phyloP scores from a whole-genome alignment of 2,888 invertebrate genomes.

The Nemurella pictetii region DNA sequence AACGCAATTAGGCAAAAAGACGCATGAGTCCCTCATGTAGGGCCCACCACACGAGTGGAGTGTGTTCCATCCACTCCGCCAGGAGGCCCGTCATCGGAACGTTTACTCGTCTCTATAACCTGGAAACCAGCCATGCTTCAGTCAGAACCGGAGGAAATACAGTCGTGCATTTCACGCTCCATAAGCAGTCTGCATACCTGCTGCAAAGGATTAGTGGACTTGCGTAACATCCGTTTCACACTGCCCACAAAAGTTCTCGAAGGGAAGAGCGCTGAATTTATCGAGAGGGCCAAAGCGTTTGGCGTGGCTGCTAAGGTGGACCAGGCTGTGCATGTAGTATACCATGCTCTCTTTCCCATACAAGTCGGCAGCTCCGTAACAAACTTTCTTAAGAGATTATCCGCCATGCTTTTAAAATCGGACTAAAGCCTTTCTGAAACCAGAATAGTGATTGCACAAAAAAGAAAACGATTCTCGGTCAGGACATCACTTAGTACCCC shows the following conservation, averaged over 20 bases:
- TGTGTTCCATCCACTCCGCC: slow-evolving; percentile 1
- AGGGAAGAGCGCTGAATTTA: slow-evolving; percentile 43
- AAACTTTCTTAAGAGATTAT: background rate
- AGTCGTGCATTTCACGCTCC: background rate
- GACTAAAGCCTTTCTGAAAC: background rate
- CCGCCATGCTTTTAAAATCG: slow-evolving; percentile 4
- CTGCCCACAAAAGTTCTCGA: slow-evolving; percentile 44
- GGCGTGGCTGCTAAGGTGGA: slow-evolving; percentile 38
- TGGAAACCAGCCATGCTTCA: background rate
- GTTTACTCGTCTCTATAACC: background rate
- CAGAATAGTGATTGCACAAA: slow-evolving; percentile 15
- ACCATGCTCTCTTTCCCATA: slow-evolving; percentile 2
- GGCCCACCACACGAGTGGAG: background rate
- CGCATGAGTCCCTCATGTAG: background rate
- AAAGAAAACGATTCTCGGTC: slow-evolving; percentile 26
- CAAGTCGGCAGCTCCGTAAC: slow-evolving; percentile 17
- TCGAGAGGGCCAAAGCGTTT: slow-evolving; percentile 42
- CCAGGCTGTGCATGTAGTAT: slow-evolving; percentile 5
- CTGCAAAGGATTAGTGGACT: slow-evolving; percentile 36
- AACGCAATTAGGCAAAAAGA: background rate
- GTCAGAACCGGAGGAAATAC: slow-evolving; percentile 12
- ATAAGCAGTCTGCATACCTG: slow-evolving; percentile 16
- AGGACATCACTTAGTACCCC: slow-evolving; percentile 31
- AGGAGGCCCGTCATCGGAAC: background rate
- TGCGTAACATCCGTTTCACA: slow-evolving; percentile 36